Evolutionary conservation across 1,140 invertebrate genomes (phyloP).

Genomic region (Dendrolimus punctatus): DNA sequence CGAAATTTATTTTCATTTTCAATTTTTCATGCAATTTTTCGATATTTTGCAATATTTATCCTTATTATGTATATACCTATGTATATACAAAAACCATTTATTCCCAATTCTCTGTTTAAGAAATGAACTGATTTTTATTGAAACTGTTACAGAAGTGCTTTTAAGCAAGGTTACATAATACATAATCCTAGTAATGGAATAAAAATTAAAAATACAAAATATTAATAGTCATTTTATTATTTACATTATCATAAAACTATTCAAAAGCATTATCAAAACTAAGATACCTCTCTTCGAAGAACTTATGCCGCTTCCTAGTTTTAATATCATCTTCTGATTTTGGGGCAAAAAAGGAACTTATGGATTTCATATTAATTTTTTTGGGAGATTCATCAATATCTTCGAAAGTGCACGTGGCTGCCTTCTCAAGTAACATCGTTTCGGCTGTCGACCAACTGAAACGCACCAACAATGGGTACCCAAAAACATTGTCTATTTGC

Average conservation of each 20-base stretch:
- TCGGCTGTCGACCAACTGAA: conserved; percentile 98
- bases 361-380: conserved; percentile 62
- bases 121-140: too few relatives aligned
- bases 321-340: conserved; percentile 50
- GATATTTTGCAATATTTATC: too few relatives aligned
- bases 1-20: too few relatives aligned
- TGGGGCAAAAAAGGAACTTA: conserved; percentile 74
- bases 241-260: conserved; percentile 13
- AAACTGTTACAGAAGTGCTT: too few relatives aligned
- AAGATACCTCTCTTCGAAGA: conserved; percentile 74
- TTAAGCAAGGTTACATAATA: too few relatives aligned
- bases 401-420: conserved; percentile 78
- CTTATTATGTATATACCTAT: too few relatives aligned
- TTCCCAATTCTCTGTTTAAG: too few relatives aligned
- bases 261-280: conserved; percentile 54
- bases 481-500: conserved; percentile 93
- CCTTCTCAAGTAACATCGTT: conserved; percentile 83
- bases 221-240: too few relatives aligned
- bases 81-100: too few relatives aligned
- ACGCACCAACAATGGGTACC: conserved; percentile 94
- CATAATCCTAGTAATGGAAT: too few relatives aligned
- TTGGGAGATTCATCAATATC: conserved; percentile 77
- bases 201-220: too few relatives aligned
- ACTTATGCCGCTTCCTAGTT: conserved; percentile 70
- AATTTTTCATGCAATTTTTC: too few relatives aligned